Evolutionary conservation across 2,888 invertebrate species (phyloP).

Genomic region (Xestia c-nigrum): DNA sequence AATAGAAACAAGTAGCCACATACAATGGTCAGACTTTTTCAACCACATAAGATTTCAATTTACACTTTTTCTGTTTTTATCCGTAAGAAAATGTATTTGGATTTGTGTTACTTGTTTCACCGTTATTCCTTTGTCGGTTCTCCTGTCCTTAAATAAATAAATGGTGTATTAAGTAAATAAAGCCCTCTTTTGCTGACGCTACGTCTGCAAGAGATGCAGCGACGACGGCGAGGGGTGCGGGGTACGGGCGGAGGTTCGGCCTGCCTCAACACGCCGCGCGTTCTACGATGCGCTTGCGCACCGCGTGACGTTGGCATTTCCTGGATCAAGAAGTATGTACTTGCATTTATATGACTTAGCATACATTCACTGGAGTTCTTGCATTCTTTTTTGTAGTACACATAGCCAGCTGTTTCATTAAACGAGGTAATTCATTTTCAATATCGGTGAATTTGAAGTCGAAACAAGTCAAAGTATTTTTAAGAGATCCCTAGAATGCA

Average conservation of each 20-base stretch:
- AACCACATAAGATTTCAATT: background rate
- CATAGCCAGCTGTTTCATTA: background rate
- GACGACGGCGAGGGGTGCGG: constrained; percentile 44
- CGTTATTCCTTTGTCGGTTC: background rate
- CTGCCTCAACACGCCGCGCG: constrained; percentile 88
- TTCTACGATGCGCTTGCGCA: constrained; percentile 78
- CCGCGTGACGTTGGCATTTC: constrained; percentile 74
- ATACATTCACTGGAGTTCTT: constrained; percentile 3
- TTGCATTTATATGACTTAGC: constrained; percentile 38
- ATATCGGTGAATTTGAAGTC: background rate
- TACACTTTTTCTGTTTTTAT: background rate
- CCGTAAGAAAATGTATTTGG: background rate
- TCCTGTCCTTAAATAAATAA: background rate
- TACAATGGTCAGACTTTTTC: background rate
- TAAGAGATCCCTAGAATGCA: background rate
- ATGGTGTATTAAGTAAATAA: background rate
- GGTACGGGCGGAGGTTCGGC: constrained; percentile 78
- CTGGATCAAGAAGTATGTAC: constrained; percentile 65
- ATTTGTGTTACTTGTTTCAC: background rate
- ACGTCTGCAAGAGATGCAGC: constrained; percentile 62
- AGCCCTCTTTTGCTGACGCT: constrained; percentile 74
- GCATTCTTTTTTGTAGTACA: background rate
- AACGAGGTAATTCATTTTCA: background rate
- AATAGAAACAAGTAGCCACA: background rate
- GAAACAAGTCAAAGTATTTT: background rate